Conservation (phyloP, 2,797 vertebrate genomes). For the Cynopterus sphinx region DNA sequence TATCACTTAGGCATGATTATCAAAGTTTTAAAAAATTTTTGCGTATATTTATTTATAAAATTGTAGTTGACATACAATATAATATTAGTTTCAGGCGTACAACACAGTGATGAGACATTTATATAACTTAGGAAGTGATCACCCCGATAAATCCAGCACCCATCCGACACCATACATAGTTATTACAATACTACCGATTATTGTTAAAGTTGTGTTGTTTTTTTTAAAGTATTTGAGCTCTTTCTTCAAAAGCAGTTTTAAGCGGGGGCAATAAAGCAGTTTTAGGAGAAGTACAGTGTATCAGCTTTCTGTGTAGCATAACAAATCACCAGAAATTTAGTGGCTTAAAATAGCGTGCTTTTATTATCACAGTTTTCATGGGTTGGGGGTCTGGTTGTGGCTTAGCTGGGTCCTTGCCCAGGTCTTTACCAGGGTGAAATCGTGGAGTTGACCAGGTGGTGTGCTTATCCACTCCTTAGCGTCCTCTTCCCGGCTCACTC, state of each 20-base stretch:
- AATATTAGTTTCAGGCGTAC: too few relatives aligned
- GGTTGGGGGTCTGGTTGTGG: not conserved
- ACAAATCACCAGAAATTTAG: not conserved
- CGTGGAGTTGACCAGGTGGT: not conserved
- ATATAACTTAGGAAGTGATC: too few relatives aligned
- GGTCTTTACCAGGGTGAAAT: not conserved
- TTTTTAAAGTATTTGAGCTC: not conserved
- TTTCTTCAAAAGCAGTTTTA: slow-evolving; percentile 35
- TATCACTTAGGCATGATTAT: not conserved
- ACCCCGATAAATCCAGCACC: too few relatives aligned
- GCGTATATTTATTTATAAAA: too few relatives aligned
- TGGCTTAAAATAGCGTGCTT: not conserved
- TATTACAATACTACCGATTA: too few relatives aligned
- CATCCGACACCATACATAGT: too few relatives aligned
- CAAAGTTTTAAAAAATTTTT: too few relatives aligned
- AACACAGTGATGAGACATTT: too few relatives aligned
- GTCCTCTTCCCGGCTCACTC: not conserved
- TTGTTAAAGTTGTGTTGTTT: too few relatives aligned
- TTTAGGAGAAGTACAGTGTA: not conserved
- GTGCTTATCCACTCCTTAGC: not conserved
- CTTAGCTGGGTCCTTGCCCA: not conserved
- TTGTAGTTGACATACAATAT: too few relatives aligned
- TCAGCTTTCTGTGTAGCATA: not conserved
- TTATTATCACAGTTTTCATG: not conserved
- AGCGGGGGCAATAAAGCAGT: not conserved